Evolutionary conservation across 2,113 vertebrate genomes (phyloP), one percentile per base, ranked within the genome.

Genomic region (Eleginops maclovinus): DNA sequence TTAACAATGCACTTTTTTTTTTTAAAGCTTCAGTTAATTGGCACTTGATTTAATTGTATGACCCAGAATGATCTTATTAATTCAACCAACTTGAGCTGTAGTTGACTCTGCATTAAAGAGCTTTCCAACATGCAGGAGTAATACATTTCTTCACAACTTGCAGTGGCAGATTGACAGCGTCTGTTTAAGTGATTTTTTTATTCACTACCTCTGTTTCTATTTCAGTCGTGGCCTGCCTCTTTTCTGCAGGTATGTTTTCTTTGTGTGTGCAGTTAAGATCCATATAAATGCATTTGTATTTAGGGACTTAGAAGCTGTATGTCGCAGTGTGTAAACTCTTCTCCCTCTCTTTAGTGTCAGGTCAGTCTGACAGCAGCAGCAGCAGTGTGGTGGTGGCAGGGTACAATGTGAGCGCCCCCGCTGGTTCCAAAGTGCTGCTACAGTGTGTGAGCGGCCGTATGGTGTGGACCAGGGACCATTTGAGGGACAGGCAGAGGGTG

Each of bases 391-490:
- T 97, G 63, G 95, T 97, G 72, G 96, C 96, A 0, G 95, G 95
- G 67, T 91, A 94, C 1, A 95, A 95, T 8, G 82, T 97, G 86
- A 97, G 94, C 0, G 94, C 95, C 2, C 78, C 81, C 0, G 80
- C 92, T 0, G 96, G 97, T 0, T 93, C 95, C 0, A 91, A 75
- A 44, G 93, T 95, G 0, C 87, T 96, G 43, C 94, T 99, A 79
- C 95, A 95, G 73, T 99, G 97, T 89, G 93, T 96, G 85, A 99
- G 98, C 26, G 93, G 95, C 10, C 96, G 97, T 60, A 99, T 99
- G 95, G 95, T 99, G 69, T 99, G 98, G 98, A 99, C 96, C 11
- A 96, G 96, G 81, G 98, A 99, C 88, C 91, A 93, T 1, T 87
- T 97, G 15, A 94, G 91, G 2, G 98, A 99, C 94, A 95, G 97